Evolutionary conservation across 2,888 invertebrate genomes (phyloP).

Genomic region (Octonoba sinensis): DNA sequence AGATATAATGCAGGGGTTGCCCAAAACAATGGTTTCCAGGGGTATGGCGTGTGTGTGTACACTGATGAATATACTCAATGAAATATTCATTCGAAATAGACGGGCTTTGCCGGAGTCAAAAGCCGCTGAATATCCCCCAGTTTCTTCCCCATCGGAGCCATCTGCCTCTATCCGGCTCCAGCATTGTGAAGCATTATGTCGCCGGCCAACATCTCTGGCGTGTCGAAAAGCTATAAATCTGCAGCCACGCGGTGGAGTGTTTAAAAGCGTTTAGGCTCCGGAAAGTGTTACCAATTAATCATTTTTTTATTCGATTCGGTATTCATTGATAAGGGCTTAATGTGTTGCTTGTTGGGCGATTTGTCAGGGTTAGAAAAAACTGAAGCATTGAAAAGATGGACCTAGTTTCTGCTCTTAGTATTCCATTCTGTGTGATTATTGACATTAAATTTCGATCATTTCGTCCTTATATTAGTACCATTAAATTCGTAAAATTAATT

Average conservation of each 20-base stretch:
- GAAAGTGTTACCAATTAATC: no score
- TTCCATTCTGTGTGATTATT: no score
- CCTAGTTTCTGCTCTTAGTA: no score
- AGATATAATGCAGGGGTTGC: no score
- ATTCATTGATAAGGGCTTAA: neutral
- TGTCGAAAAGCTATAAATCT: no score
- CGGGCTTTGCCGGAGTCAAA: conserved; percentile 57
- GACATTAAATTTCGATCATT: no score
- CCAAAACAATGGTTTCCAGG: conserved; percentile 31
- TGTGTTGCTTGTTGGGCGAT: neutral
- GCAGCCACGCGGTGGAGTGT: no score
- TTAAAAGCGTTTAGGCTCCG: no score
- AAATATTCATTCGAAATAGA: conserved; percentile 53
- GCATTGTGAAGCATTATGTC: conserved; percentile 13
- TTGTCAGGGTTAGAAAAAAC: neutral
- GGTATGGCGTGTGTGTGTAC: conserved; percentile 37
- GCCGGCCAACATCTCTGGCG: neutral
- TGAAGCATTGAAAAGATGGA: neutral
- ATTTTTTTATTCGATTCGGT: no score
- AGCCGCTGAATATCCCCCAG: conserved; percentile 17
- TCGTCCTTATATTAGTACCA: no score
- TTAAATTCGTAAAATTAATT: no score
- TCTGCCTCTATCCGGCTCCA: conserved; percentile 35
- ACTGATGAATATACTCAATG: conserved; percentile 59
- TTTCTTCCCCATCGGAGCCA: conserved; percentile 28